These are phyloP conservation scores for Coendou prehensilis DNA, from an alignment of 2,797 vertebrate species.

Conservation along the genomic window DNA sequence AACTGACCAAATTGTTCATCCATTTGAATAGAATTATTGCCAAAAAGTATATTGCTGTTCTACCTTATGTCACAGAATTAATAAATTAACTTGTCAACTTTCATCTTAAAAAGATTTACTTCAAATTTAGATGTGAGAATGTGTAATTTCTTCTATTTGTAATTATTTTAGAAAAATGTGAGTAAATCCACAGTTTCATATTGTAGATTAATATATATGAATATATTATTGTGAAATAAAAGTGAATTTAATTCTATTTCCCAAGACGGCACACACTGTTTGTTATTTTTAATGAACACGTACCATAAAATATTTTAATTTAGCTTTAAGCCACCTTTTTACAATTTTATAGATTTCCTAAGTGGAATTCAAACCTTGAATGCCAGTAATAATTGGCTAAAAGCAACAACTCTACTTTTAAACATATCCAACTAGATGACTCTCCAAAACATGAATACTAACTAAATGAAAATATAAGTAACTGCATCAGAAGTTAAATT, in stretches of 20 bases:
- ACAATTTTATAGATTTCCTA: conserved; percentile 4
- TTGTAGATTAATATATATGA: not conserved
- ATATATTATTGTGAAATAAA: not conserved
- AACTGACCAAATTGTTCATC: not conserved
- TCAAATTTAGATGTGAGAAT: not conserved
- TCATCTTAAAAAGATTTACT: not conserved
- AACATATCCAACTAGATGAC: not conserved
- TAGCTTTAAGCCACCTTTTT: not conserved
- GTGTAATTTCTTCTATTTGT: not conserved
- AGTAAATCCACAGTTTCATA: not conserved
- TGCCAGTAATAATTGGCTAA: not conserved
- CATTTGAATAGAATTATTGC: conserved; percentile 32
- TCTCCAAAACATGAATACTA: not conserved
- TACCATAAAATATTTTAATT: conserved; percentile 40
- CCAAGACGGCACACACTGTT: not conserved
- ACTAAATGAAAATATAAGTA: conserved; percentile 2
- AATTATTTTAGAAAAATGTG: conserved; percentile 10
- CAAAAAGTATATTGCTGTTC: conserved; percentile 51
- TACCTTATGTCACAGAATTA: not conserved
- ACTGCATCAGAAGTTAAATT: not conserved
- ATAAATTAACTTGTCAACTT: conserved; percentile 13
- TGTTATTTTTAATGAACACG: conserved; percentile 2
- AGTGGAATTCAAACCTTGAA: not conserved
- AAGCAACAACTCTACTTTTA: not conserved
- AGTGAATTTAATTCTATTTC: conserved; percentile 32